These are phyloP conservation scores for Caenorhabditis doughertyi DNA, from an alignment of 2,888 invertebrate species.

Conservation along the genomic window DNA sequence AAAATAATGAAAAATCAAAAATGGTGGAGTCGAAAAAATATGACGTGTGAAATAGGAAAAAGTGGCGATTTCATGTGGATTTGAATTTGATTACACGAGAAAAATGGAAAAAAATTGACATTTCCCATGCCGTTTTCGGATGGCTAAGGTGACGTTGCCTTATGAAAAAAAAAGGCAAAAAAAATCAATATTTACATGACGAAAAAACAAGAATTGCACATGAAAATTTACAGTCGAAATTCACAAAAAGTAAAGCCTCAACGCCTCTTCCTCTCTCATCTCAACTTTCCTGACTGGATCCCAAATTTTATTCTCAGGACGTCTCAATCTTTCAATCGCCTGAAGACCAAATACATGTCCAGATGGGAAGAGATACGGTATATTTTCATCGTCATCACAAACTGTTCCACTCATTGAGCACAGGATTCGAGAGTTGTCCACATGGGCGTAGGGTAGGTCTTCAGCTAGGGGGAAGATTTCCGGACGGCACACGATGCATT, in stretches of 20 bases:
- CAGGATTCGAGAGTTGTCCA: slow-evolving; percentile 85
- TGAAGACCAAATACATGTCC: slow-evolving; percentile 88
- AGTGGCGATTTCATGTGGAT: too few species aligned
- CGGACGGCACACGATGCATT: slow-evolving; percentile 78
- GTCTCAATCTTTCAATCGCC: slow-evolving; percentile 65
- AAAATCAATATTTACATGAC: not conserved
- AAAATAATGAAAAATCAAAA: not conserved
- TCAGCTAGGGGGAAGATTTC: slow-evolving; percentile 89
- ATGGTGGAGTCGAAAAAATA: too few species aligned
- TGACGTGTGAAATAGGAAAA: too few species aligned
- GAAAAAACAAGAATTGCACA: not conserved
- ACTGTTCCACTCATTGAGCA: slow-evolving; percentile 93
- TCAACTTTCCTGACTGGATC: slow-evolving; percentile 88
- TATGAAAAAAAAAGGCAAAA: not conserved
- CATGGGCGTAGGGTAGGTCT: slow-evolving; percentile 92
- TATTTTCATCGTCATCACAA: slow-evolving; percentile 97
- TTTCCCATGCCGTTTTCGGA: too few species aligned
- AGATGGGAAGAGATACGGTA: slow-evolving; percentile 96
- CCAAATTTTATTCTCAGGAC: slow-evolving; percentile 93
- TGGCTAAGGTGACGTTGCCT: too few species aligned
- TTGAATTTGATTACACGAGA: too few species aligned
- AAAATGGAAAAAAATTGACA: too few species aligned
- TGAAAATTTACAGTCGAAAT: not conserved
- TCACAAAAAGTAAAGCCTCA: slow-evolving; percentile 98
- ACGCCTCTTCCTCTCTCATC: slow-evolving; percentile 86